These are phyloP conservation scores for Lophius piscatorius DNA, from an alignment of 2,113 vertebrate genomes.

Conservation along the genomic window DNA sequence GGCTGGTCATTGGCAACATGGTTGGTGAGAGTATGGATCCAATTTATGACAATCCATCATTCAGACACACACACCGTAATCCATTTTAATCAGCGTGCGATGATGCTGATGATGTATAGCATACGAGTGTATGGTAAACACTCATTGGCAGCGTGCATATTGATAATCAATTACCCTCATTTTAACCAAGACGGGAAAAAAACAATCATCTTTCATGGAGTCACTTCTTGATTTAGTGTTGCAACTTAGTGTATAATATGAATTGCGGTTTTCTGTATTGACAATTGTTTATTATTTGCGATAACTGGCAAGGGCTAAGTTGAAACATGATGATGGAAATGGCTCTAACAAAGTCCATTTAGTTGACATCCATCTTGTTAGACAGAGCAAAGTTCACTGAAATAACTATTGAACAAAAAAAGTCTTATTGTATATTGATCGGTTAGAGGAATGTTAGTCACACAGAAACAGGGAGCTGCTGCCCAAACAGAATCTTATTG, in stretches of 20 bases:
- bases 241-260: conserved; percentile 23
- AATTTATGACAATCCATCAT: conserved; percentile 69
- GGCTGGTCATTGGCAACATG: conserved; percentile 37
- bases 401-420: conserved; percentile 31
- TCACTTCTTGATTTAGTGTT: not conserved
- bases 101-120: conserved; percentile 72
- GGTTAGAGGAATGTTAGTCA: conserved; percentile 17
- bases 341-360: conserved; percentile 30
- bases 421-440: conserved; percentile 47
- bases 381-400: conserved; percentile 9
- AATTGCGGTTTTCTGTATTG: conserved; percentile 26
- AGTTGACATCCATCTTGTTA: conserved; percentile 30
- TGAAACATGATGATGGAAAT: conserved; percentile 31
- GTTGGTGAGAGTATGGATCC: conserved; percentile 66
- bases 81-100: conserved; percentile 67
- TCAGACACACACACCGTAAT: conserved; percentile 69
- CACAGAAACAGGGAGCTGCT: conserved; percentile 13
- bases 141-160: conserved; percentile 54
- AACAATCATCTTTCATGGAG: conserved; percentile 23
- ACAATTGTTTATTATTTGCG: conserved; percentile 12
- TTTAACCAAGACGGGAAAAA: conserved; percentile 51
- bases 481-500: not conserved
- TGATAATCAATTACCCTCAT: conserved; percentile 70
- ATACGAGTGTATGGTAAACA: conserved; percentile 48
- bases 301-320: conserved; percentile 23